phyloP scores from a whole-genome alignment of 2,888 invertebrate species.

The Coremacera marginata region DNA sequence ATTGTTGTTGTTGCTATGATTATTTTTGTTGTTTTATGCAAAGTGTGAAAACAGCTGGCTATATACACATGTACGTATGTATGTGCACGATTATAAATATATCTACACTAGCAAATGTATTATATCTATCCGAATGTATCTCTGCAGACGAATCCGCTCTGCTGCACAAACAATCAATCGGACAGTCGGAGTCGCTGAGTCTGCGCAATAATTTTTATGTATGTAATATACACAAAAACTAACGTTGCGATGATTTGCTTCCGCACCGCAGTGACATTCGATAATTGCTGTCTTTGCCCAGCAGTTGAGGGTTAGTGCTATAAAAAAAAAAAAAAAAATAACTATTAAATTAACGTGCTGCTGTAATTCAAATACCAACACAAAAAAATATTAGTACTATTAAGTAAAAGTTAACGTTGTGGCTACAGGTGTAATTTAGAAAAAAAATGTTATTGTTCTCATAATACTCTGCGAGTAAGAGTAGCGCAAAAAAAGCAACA shows the following conservation, averaged over 20 bases:
- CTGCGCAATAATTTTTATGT: constrained; percentile 19
- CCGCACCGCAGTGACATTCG: constrained; percentile 30
- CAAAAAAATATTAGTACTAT: not conserved
- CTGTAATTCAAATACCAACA: no score
- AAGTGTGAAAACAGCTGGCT: constrained; percentile 16
- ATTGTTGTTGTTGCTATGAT: not conserved
- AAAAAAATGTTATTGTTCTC: not conserved
- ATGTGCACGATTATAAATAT: not conserved
- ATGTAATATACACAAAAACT: not conserved
- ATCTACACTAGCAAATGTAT: not conserved
- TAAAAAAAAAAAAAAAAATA: not conserved
- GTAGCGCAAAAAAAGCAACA: not conserved
- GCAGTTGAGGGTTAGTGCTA: constrained; percentile 21
- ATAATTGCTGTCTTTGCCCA: constrained; percentile 32
- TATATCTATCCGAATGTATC: no score
- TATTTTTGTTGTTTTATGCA: constrained; percentile 1
- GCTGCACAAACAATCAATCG: not conserved
- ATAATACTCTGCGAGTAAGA: no score
- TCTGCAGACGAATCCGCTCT: not conserved
- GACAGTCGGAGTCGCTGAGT: constrained; percentile 11
- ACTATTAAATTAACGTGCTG: no score
- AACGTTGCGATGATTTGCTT: constrained; percentile 6
- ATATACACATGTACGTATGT: not conserved
- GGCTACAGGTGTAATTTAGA: not conserved
- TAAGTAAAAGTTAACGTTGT: not conserved